These are phyloP conservation scores for Thymelicus lineola DNA, from an alignment of 2,888 invertebrate species.

Conservation along the genomic window DNA sequence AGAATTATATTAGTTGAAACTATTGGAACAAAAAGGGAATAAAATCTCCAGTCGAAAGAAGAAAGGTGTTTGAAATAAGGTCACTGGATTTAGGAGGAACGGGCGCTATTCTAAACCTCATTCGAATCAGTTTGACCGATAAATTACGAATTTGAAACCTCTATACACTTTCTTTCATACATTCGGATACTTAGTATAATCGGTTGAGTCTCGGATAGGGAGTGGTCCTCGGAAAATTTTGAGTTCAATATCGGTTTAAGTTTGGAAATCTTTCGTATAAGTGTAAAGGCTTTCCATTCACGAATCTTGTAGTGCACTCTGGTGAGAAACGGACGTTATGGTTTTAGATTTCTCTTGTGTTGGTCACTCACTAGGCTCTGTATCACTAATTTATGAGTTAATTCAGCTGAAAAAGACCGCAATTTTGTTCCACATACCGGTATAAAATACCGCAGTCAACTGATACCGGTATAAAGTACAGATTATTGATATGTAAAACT, in stretches of 20 bases:
- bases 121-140: conserved; percentile 68
- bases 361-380: no score
- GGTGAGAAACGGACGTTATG: no score
- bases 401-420: no score
- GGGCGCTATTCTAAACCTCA: conserved; percentile 42
- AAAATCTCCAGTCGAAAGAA: conserved; percentile 38
- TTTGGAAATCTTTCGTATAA: no score
- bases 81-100: conserved; percentile 18
- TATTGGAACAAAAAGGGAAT: conserved; percentile 3
- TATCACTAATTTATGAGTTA: no score
- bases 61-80: conserved; percentile 1
- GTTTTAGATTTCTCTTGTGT: no score
- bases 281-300: no score
- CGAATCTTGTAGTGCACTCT: no score
- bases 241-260: not conserved
- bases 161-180: conserved; percentile 14
- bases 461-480: no score
- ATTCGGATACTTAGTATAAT: conserved; percentile 21
- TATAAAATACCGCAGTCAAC: no score
- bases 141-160: conserved; percentile 59
- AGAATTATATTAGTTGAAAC: not conserved
- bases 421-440: no score
- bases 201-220: not conserved
- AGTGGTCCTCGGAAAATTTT: not conserved
- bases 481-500: not conserved